phyloP scores from a whole-genome alignment of 1,140 invertebrate species.

The Drosophila grimshawi region DNA sequence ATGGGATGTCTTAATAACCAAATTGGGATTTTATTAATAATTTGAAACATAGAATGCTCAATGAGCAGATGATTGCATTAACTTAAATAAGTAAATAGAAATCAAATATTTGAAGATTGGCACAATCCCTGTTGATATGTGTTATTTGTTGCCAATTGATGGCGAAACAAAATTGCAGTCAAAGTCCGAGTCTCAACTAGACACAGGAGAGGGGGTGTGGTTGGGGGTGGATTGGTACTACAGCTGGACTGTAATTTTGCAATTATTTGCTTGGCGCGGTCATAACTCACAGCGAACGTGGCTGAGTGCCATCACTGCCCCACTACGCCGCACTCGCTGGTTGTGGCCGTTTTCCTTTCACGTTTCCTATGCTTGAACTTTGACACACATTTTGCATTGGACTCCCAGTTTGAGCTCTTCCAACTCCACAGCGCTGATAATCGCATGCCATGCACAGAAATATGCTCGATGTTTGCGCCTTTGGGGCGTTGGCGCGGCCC shows the following conservation, averaged over 20 bases:
- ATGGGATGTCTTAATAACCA: too few relatives aligned
- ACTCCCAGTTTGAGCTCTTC: conserved; percentile 25
- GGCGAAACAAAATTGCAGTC: conserved; percentile 16
- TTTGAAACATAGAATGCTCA: too few relatives aligned
- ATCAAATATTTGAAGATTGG: background rate
- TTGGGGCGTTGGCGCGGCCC: conserved; percentile 62
- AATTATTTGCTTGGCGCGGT: conserved; percentile 79
- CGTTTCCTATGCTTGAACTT: conserved; percentile 78
- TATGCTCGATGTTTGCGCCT: conserved; percentile 73
- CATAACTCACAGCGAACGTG: conserved; percentile 75
- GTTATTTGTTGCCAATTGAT: conserved; percentile 31
- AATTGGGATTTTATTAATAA: too few relatives aligned
- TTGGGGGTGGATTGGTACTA: conserved; percentile 4
- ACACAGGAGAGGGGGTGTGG: conserved; percentile 27
- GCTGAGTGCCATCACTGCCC: conserved; percentile 62
- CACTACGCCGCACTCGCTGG: conserved; percentile 29
- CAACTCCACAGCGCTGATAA: conserved; percentile 63
- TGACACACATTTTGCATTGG: conserved; percentile 74
- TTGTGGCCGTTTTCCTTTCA: conserved; percentile 60
- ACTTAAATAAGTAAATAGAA: too few relatives aligned
- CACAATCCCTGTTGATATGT: conserved; percentile 11
- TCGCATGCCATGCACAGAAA: conserved; percentile 67
- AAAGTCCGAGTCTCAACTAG: conserved; percentile 4
- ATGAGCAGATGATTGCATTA: too few relatives aligned
- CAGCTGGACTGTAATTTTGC: conserved; percentile 68